Evolutionary conservation across 2,113 vertebrate genomes (phyloP), one percentile per base, ranked within the genome.

Genomic region (Heloderma charlesbogerti): DNA sequence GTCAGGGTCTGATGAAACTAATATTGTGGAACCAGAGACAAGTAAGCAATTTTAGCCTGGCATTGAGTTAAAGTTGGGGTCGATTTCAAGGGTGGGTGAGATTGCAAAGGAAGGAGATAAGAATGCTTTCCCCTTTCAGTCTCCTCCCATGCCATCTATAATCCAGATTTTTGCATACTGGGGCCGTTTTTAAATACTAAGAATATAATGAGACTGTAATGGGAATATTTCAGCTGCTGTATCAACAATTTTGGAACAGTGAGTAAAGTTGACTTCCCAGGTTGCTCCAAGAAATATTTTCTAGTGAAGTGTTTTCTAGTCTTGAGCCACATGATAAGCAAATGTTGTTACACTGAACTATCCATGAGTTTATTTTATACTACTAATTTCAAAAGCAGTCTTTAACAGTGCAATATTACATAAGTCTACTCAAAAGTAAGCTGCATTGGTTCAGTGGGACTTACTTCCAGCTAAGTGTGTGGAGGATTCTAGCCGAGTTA

Each of bases 211-310:
- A 71, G 20, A 31, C 66, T 86, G 29, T 51, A n/a, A 48, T 86
- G 66, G 43, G 69, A 71, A 69, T 86, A 71, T 86, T 86, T 86
- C 84, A 48, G 37, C 84, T 71, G 66, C 66, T 86, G 84, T 69
- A 6, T 69, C 84, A 22, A 86, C 84, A 67, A 5, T 86, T 86
- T 48, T 86, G 84, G 43, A 86, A 71, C 45, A 51, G 43, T n/a
- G 66, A 86, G 84, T 45, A 48, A 69, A 48, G 29, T n/a, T 20
- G 22, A n/a, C 37, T 45, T 7, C 27, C 60, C 63, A 16, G 34
- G 83, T 69, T 71, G 67, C 9, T 18, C 48, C 34, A 45, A 48
- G n/a, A 85, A 85, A n/a, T 6, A 3, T 37, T 25, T 10, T 86
- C 16, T 10, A 34, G 22, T 48, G 22, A 63, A 63, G 16, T 6